Evolutionary conservation across 2,113 vertebrate species (phyloP).

Genomic region (Aplodontia rufa): DNA sequence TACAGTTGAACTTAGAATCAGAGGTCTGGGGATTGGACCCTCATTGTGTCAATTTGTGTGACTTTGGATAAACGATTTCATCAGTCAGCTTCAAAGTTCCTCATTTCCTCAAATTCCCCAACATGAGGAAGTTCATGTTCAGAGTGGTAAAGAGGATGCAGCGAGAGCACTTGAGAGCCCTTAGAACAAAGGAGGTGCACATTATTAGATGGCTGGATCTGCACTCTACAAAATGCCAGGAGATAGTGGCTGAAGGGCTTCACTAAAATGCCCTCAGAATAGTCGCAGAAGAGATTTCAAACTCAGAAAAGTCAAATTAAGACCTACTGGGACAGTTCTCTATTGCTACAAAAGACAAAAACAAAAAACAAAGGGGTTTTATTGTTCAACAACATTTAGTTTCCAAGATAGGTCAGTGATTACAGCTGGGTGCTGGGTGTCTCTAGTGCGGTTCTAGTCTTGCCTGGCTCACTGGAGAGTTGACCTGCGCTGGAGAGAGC

Average conservation of each 20-base stretch:
- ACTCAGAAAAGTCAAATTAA: not conserved
- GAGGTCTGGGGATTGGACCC: not conserved
- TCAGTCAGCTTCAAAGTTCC: not conserved
- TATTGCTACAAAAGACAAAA: not conserved
- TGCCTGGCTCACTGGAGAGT: not conserved
- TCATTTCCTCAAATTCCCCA: not conserved
- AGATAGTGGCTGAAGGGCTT: not conserved
- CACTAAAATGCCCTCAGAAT: not conserved
- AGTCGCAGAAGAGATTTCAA: not conserved
- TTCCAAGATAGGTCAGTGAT: not conserved
- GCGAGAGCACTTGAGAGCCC: not conserved
- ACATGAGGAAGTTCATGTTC: not conserved
- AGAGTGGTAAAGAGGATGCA: not conserved
- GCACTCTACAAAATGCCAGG: not conserved
- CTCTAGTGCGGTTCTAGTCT: not conserved
- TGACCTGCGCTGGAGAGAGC: not conserved
- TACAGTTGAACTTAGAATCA: not conserved
- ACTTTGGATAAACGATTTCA: not conserved
- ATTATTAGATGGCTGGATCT: not conserved
- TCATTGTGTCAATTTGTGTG: not conserved
- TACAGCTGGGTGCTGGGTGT: not conserved
- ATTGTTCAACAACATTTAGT: not conserved
- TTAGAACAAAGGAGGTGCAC: not conserved
- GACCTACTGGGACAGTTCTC: not conserved
- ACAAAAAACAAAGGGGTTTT: not conserved